These are phyloP conservation scores for Campodea augens DNA, from an alignment of 1,140 invertebrate species.

Conservation along the genomic window DNA sequence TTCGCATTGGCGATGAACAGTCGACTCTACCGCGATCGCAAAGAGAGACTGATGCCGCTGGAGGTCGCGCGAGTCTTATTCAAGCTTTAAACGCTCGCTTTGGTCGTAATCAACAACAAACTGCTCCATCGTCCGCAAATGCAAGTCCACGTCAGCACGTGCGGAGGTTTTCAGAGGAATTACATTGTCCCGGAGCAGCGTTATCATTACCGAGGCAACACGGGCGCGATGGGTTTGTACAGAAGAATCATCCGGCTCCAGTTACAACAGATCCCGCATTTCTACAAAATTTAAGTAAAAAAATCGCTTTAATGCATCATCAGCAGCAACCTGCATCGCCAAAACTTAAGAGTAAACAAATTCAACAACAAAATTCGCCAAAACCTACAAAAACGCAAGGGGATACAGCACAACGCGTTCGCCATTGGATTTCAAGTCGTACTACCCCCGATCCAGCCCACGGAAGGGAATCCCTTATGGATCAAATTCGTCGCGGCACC, in stretches of 20 bases:
- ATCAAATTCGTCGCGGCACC: constrained; percentile 71
- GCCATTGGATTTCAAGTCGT: constrained; percentile 36
- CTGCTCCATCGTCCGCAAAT: constrained; percentile 1
- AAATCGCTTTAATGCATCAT: constrained; percentile 15
- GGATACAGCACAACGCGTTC: constrained; percentile 35
- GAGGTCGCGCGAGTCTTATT: not conserved
- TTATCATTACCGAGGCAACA: constrained; percentile 8
- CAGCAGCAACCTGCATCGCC: constrained; percentile 8
- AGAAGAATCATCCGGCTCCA: too few relatives aligned
- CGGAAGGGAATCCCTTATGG: constrained; percentile 53
- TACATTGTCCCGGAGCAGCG: constrained; percentile 13
- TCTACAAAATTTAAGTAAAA: constrained; percentile 18
- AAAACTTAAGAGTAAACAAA: not conserved
- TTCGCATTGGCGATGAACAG: constrained; percentile 7
- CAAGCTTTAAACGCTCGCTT: not conserved
- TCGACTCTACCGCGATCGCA: constrained; percentile 12
- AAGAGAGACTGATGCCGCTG: not conserved
- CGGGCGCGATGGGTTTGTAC: too few relatives aligned
- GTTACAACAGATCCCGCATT: constrained; percentile 14
- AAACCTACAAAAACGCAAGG: constrained; percentile 8
- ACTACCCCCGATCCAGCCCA: constrained; percentile 31
- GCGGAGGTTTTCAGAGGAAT: constrained; percentile 14
- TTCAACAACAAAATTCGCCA: constrained; percentile 31
- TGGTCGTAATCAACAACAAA: not conserved
- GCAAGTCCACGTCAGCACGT: constrained; percentile 6